Percentiles rank a stretch among this genome's conserved stretches.
phyloP scores from a whole-genome alignment of 2,888 invertebrate genomes.

The Therioaphis trifolii region DNA sequence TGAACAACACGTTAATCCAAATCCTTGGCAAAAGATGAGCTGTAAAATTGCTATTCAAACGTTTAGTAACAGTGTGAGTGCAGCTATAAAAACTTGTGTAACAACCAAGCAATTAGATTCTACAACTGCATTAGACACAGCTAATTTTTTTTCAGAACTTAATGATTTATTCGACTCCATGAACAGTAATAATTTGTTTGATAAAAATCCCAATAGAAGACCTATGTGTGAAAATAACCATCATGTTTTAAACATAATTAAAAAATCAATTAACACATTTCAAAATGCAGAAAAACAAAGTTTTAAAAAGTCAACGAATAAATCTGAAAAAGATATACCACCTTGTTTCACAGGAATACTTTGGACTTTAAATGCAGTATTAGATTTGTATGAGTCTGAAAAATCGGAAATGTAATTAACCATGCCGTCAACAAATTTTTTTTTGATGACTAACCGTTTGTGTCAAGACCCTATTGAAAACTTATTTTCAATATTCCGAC shows the following conservation, averaged over 20 bases:
- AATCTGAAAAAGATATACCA: constrained; percentile 47
- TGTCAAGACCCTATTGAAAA: constrained; percentile 66
- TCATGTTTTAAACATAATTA: constrained; percentile 58
- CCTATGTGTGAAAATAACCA: constrained; percentile 55
- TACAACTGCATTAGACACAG: constrained; percentile 62
- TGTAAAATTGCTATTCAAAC: constrained; percentile 66
- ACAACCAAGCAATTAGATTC: constrained; percentile 64
- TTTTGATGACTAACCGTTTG: constrained; percentile 64
- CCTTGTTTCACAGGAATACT: constrained; percentile 66
- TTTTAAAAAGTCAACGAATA: constrained; percentile 63
- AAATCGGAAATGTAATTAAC: constrained; percentile 52
- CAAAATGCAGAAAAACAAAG: constrained; percentile 63
- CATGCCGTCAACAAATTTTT: constrained; percentile 55
- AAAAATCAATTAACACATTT: constrained; percentile 62
- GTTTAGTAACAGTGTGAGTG: constrained; percentile 65
- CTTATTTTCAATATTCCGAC: constrained; percentile 65
- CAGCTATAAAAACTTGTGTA: constrained; percentile 64
- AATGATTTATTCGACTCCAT: constrained; percentile 66
- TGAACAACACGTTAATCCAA: constrained; percentile 65
- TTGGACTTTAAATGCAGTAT: constrained; percentile 65
- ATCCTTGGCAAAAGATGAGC: constrained; percentile 66
- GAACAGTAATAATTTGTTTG: constrained; percentile 65
- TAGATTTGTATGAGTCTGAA: constrained; percentile 65
- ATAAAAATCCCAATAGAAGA: constrained; percentile 64
- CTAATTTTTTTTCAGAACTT: constrained; percentile 65